These are phyloP conservation scores for Dolichopus griseipennis DNA, from an alignment of 2,888 invertebrate species.

Conservation along the genomic window DNA sequence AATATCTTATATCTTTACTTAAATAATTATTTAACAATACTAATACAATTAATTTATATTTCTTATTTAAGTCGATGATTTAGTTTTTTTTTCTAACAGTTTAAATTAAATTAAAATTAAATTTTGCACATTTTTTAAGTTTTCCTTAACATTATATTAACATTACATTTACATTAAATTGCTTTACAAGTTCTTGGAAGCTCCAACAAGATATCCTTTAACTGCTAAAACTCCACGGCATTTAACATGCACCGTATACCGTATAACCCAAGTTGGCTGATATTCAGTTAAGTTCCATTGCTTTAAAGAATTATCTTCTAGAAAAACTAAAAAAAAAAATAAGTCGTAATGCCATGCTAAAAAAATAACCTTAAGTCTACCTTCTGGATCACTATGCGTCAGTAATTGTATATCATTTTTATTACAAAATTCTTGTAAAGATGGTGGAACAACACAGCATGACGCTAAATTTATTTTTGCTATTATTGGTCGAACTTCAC, in stretches of 20 bases:
- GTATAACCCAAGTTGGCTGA: constrained; percentile 64
- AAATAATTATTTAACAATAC: background rate
- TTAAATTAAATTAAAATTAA: too few relatives aligned
- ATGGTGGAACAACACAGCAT: constrained; percentile 90
- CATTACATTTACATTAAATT: background rate
- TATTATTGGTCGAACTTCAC: constrained; percentile 72
- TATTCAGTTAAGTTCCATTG: constrained; percentile 49
- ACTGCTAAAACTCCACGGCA: constrained; percentile 83
- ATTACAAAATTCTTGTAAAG: constrained; percentile 80
- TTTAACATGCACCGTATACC: constrained; percentile 84
- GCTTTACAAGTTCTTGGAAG: constrained; percentile 25
- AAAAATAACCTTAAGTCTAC: constrained; percentile 43
- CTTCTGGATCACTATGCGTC: constrained; percentile 90
- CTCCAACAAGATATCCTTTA: constrained; percentile 72
- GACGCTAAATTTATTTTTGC: constrained; percentile 88
- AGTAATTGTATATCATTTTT: constrained; percentile 85
- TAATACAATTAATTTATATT: background rate
- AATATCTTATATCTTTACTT: background rate
- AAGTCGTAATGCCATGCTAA: background rate
- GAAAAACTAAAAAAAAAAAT: constrained; percentile 44
- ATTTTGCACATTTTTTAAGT: too few relatives aligned
- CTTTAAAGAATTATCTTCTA: constrained; percentile 49
- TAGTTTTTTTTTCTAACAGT: background rate
- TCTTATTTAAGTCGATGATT: background rate
- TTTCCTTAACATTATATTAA: background rate